These are phyloP conservation scores for Galbula dea DNA, from an alignment of 2,113 vertebrate genomes.

Conservation along the genomic window DNA sequence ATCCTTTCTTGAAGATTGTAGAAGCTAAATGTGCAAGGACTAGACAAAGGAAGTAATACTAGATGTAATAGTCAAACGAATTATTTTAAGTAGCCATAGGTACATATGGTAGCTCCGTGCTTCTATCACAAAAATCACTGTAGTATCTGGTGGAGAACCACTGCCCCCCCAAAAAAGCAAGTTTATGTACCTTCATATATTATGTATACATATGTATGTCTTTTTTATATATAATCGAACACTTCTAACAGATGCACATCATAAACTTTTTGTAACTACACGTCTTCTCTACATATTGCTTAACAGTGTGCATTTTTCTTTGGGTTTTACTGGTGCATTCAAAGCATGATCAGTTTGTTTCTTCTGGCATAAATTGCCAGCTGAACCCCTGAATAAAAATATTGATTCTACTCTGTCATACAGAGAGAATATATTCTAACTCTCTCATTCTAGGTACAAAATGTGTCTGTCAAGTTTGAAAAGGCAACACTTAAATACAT, in stretches of 20 bases:
- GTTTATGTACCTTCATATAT: neutral
- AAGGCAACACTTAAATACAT: conserved; percentile 50
- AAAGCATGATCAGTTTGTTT: conserved; percentile 39
- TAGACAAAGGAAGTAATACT: neutral
- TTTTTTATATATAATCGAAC: neutral
- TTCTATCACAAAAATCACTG: neutral
- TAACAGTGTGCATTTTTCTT: conserved; percentile 3
- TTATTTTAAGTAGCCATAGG: neutral
- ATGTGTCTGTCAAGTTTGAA: conserved; percentile 58
- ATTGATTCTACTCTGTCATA: conserved; percentile 29
- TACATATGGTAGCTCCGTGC: neutral
- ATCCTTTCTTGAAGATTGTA: neutral
- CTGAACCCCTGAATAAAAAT: conserved; percentile 54
- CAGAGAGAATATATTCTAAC: conserved; percentile 22
- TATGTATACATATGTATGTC: neutral
- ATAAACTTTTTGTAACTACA: neutral
- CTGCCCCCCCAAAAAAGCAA: neutral
- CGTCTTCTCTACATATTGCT: neutral
- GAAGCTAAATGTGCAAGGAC: neutral
- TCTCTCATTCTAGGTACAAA: conserved; percentile 20
- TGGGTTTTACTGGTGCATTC: neutral
- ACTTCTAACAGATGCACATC: neutral
- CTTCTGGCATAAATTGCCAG: conserved; percentile 46
- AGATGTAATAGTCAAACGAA: neutral
- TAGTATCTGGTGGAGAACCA: neutral